These are phyloP conservation scores for Argyrosomus japonicus DNA, from an alignment of 2,113 vertebrate genomes.

Conservation along the genomic window DNA sequence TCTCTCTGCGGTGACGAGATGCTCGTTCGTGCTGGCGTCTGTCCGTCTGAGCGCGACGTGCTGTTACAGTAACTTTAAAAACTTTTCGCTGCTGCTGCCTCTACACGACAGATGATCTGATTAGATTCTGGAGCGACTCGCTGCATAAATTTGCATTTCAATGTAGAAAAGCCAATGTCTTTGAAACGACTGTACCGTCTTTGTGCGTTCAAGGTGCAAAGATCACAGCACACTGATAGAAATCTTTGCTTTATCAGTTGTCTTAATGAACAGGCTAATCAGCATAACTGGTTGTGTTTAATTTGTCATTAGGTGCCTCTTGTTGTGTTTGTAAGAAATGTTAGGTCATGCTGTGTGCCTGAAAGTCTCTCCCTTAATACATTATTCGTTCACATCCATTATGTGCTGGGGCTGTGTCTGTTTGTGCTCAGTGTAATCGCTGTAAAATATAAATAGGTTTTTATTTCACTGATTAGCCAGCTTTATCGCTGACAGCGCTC, in stretches of 20 bases:
- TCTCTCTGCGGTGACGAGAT: background rate
- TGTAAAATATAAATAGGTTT: no score
- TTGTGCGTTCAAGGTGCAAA: slow-evolving; percentile 5
- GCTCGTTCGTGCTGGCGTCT: background rate
- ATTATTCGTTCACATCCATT: background rate
- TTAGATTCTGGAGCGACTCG: slow-evolving; percentile 11
- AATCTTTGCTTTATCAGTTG: slow-evolving; percentile 32
- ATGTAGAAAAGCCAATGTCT: slow-evolving; percentile 34
- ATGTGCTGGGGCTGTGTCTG: no score
- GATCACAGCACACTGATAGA: slow-evolving; percentile 26
- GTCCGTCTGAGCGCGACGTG: background rate
- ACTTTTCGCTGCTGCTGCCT: background rate
- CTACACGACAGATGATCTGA: slow-evolving; percentile 35
- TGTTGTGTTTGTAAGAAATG: background rate
- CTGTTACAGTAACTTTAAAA: slow-evolving; percentile 11
- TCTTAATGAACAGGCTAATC: slow-evolving; percentile 48
- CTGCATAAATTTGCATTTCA: slow-evolving; percentile 56
- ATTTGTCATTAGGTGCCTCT: slow-evolving; percentile 18
- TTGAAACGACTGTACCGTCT: slow-evolving; percentile 41
- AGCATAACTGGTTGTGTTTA: slow-evolving; percentile 13
- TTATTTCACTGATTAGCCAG: no score
- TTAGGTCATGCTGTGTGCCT: background rate
- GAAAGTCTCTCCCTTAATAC: background rate
- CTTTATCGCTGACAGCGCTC: no score
- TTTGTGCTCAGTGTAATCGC: no score